Evolutionary conservation across 2,797 vertebrate species (phyloP).

Genomic region (Liparis tanakae): DNA sequence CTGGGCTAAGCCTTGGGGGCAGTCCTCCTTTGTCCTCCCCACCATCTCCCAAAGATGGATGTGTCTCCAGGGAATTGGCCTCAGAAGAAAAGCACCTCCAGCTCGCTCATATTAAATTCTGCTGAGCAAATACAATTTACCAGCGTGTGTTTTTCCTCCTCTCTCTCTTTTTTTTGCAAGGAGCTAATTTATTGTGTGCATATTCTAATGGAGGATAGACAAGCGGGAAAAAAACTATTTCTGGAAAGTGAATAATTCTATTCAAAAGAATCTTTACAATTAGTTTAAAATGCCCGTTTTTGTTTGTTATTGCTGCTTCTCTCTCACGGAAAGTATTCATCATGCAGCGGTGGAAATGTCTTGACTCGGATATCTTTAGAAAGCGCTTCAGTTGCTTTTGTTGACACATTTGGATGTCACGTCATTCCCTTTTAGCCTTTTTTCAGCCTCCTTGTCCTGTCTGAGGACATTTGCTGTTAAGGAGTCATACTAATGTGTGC

Average conservation of each 20-base stretch:
- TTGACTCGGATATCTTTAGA: constrained; percentile 40
- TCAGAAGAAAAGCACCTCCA: constrained; percentile 82
- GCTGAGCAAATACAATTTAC: constrained; percentile 85
- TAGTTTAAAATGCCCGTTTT: constrained; percentile 14
- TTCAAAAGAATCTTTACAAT: constrained; percentile 15
- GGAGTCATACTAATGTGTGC: constrained; percentile 49
- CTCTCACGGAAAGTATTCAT: constrained; percentile 38
- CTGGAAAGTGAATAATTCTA: not conserved
- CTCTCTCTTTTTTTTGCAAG: constrained; percentile 43
- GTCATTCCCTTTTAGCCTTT: constrained; percentile 25
- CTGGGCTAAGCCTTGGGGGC: constrained; percentile 74
- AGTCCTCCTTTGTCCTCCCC: constrained; percentile 82
- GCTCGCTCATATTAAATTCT: constrained; percentile 85
- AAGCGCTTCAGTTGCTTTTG: constrained; percentile 50
- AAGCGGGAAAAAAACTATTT: constrained; percentile 14
- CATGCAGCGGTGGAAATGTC: constrained; percentile 22
- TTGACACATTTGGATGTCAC: constrained; percentile 60
- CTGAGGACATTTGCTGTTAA: constrained; percentile 48
- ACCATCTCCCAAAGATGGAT: constrained; percentile 85
- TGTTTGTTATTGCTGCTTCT: constrained; percentile 16
- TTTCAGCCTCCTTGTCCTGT: constrained; percentile 39
- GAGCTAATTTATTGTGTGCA: constrained; percentile 53
- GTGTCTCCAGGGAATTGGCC: constrained; percentile 83
- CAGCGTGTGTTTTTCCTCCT: constrained; percentile 36
- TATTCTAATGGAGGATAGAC: constrained; percentile 24